Evolutionary conservation across 2,888 invertebrate genomes (phyloP), one percentile per base, ranked within the genome.

Genomic region (Drosophila austrosaltans): DNA sequence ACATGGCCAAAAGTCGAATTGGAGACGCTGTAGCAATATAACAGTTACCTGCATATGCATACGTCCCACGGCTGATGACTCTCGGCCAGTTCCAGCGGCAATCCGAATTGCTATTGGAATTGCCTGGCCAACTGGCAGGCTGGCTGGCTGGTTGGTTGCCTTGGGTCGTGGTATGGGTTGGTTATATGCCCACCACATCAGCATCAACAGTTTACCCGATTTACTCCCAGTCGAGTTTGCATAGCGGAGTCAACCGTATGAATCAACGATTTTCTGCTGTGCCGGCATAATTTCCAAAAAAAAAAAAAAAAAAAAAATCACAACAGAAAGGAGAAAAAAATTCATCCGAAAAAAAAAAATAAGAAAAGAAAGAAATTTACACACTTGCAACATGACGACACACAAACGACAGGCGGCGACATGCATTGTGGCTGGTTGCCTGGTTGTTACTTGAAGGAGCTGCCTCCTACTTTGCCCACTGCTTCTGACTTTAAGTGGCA

Each of bases 251-350:
- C 88, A 78, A 86, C 77, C 86, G 80, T 73, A 86, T 88, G 88
- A 88, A 88, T 88, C 85, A 83, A 83, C 83, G 81, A 88, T 81
- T 86, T 86, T 82, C 79, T 81, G 88, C 83, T 71, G 81, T 72
- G 78, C 75, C 74, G 76, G 80, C 90, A 85, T 88, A 87, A 89
- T 84, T 89, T 85, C 78, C 68, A 72, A 80, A 74, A 79, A 48
- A 25, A 48, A 10, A 48, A 48, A 48, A 48, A 22, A 1, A 4
- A 36, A 36, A 36, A 36, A 36, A 44, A 44, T 16, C 0, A 16
- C 36, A 8, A 44, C 16, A 44, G 8, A 48, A 48, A 48, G 10
- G 22, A 25, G 66, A 79, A 36, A 36, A 36, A 36, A 36, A 36
- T 36, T 8, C 2, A 32, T 6, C 39, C 39, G 12, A 39, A 39